phyloP scores from a whole-genome alignment of 2,113 vertebrate species.

The Otis tarda region DNA sequence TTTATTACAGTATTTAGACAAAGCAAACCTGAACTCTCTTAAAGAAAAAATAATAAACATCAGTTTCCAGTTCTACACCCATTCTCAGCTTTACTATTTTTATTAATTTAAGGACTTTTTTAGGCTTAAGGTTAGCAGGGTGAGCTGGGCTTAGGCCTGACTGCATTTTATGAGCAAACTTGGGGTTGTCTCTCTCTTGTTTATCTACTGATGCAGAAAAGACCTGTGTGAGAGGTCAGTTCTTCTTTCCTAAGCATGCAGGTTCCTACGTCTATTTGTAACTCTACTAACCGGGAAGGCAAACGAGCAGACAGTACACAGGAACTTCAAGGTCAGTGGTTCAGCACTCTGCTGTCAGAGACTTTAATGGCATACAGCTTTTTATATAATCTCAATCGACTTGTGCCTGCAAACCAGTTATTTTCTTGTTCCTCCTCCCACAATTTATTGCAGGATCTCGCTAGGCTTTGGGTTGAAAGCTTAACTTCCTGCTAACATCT shows the following conservation, averaged over 20 bases:
- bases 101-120: not conserved
- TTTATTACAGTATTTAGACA: not conserved
- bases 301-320: fast-evolving
- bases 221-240: fast-evolving
- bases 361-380: not conserved
- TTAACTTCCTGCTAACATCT: not conserved
- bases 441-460: not conserved
- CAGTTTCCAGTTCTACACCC: not conserved
- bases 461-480: not conserved
- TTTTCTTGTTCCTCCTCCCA: not conserved
- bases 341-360: not conserved
- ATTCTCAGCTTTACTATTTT: not conserved
- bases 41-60: not conserved
- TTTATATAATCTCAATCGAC: not conserved
- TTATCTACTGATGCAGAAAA: not conserved
- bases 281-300: not conserved
- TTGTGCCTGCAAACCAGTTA: not conserved
- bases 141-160: not conserved
- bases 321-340: not conserved
- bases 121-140: not conserved
- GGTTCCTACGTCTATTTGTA: not conserved
- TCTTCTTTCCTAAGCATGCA: not conserved
- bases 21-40: not conserved
- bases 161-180: not conserved
- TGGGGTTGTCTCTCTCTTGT: not conserved